A percentile compares a stretch with the other conserved stretches of the same genome.
Conservation (phyloP, 2,797 vertebrate genomes). For the Peromyscus attwateri region DNA sequence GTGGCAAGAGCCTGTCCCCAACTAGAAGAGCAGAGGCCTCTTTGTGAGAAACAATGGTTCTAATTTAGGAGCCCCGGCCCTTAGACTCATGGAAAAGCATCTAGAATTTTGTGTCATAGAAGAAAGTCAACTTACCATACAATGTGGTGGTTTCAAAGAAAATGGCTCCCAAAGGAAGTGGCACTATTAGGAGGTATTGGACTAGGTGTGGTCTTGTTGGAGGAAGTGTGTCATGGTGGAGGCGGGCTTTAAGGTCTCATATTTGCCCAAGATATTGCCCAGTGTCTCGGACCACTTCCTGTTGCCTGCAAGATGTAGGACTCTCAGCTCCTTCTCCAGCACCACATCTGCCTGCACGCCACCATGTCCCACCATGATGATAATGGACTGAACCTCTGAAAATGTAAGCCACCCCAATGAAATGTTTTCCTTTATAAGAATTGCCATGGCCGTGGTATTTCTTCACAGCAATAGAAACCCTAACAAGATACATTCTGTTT, state of each 20-base stretch:
- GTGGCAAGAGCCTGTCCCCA: not conserved
- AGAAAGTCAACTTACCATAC: not conserved
- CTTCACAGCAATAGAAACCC: not conserved
- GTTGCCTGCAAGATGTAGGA: not conserved
- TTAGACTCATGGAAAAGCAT: not conserved
- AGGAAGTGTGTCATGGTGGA: not conserved
- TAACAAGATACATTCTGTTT: not conserved
- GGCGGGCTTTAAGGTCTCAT: not conserved
- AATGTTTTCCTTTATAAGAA: not conserved
- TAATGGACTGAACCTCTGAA: not conserved
- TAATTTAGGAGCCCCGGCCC: not conserved
- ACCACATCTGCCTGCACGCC: not conserved
- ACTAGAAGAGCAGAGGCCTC: not conserved
- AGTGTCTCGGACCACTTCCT: not conserved
- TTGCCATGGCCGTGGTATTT: not conserved
- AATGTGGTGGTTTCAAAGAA: not conserved
- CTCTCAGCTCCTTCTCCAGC: not conserved
- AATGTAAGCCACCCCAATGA: not conserved
- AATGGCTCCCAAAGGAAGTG: not conserved
- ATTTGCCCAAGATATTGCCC: not conserved
- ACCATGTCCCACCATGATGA: not conserved
- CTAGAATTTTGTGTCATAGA: slow-evolving; percentile 35
- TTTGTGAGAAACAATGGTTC: not conserved
- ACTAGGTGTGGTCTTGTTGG: not conserved
- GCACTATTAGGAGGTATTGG: not conserved